Base-by-base conservation (phyloP, 2,797 vertebrate genomes). In the Pogonophryne albipinna region DNA sequence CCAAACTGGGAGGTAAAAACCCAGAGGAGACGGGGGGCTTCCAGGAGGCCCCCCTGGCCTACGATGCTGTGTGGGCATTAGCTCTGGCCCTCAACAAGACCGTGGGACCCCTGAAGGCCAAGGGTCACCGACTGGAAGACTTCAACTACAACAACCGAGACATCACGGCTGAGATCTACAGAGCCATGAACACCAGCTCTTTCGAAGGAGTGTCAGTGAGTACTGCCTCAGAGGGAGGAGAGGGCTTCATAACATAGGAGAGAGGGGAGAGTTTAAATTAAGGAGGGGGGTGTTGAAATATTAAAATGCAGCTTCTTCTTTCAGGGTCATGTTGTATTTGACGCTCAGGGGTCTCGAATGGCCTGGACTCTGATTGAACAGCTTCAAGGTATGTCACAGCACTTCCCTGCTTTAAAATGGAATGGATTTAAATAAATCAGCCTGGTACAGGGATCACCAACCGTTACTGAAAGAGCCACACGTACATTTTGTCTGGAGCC, bases 341-440 rank as follows among this genome's bases (percentile, higher is more conserved):
- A 98, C 2, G 97, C 97, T 74, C 97, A 97, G 23, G 97, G 97
- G n/a, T 97, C 97, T 60, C 94, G 97, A 75, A 98, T 98, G 97
- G 97, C 97, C 31, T 98, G 97, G 97, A 98, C 97, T 0, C 96
- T 97, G 15, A 98, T 98, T 0, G 97, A 98, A 71, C 97, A 98
- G 88, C 95, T 98, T 1, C 97, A 98, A 94, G 96, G 97, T 97
- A 88, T 0, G 41, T 3, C 12, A 12, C 15, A 14, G 3, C 23
- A 42, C 14, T 2, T 57, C 8, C 19, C 23, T 41, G 7, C 47
- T 58, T 62, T 71, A n/a, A 66, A 27, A 38, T 27, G 1, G 9
- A 52, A 38, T 17, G 27, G 0, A 17, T 68, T 65, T 63, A 10
- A 19, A 60, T 61, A 38, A 9, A 70, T 63, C 51, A 62, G 17